Evolutionary conservation across 2,888 invertebrate genomes (phyloP), one percentile per base, ranked within the genome.

Genomic region (Alloplasta piceator): DNA sequence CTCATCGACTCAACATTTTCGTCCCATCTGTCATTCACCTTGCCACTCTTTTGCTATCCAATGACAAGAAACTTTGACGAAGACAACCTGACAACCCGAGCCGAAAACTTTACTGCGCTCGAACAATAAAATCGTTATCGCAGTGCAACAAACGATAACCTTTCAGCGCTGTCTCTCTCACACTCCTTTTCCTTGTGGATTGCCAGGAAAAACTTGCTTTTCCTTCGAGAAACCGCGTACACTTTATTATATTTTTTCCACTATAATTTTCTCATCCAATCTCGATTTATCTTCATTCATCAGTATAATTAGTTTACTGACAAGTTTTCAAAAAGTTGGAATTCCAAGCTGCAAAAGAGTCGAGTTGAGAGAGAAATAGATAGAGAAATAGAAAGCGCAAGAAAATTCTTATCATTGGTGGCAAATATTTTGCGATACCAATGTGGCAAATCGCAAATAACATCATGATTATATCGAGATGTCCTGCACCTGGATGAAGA

Each of bases 121-220:
- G 36, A 70, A 81, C 78, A 61, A 78, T 78, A 74, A 66, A 81
- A 74, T 74, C 66, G 55, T 70, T 66, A 78, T 78, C 71, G 46
- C 10, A 39, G 14, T 36, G 66, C 67, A 58, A 60, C 43, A 43
- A 5, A 52, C n/a, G 52, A 74, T 41, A 75, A 61, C 14, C 41
- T 36, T 58, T 60, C 66, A 46, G 55, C 16, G 38, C 16, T 48
- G 43, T 58, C 41, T 5, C n/a, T 14, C 10, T 6, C 10, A n/a
- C n/a, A n/a, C n/a, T n/a, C 36, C 39, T 52, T 0, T 55, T n/a
- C 4, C 38, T 9, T 39, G 0, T 16, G 46, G 48, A 36, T 61
- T 14, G 12, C 43, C 16, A 26, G 50, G 14, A 50, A 3, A 50
- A 71, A 61, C 52, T 61, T 52, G 50, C n/a, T 26, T 26, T 26